Evolutionary conservation across 23 tunicate species (phyloP), one percentile per base, ranked within the genome.

Genomic region (Ciona savignyi): DNA sequence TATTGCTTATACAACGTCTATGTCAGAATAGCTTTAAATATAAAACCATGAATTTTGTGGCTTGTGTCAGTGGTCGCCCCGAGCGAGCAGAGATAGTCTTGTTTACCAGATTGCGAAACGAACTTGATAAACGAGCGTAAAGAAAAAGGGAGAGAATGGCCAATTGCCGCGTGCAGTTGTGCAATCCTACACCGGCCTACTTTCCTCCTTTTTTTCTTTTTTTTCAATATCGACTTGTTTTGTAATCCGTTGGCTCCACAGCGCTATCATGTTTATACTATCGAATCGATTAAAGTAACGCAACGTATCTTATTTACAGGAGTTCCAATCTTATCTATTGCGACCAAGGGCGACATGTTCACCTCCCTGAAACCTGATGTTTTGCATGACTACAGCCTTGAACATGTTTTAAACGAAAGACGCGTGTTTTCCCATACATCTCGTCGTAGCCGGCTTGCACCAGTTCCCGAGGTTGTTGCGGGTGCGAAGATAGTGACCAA

Each of bases 321-420:
- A 80, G 67, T 91, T 27, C 97, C 97, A 3, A 85, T 80, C 51
- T 67, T 91, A 27, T 80, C 91, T 2, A 91, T 85, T 51, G 86
- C 81, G 23, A 91, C 97, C 22, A 91, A 91, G 60, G 69, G 72
- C 21, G 97, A 91, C 82, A 11, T 72, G 34, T 29, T 91, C 51
- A 29, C 64, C 32, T 72, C 62, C 25, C 74, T 83, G 42, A 68
- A 67, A 20, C 25, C 68, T 25, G 70, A 71, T 3, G 76, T 82
- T 4, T 35, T 84, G 22, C 79, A 70, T 30, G 78, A 79, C 34
- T 84, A 91, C 86, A 81, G 81, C 74, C 89, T 91, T 34, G 91
- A 91, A 67, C 72, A 79, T 62, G 60, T 70, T 33, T 76, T 76
- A 69, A 65, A 51, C 62, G 71, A 75, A 19, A 83, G 65, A 25